Conservation (phyloP, 2,113 vertebrate genomes). For the Hippopotamus amphibius region DNA sequence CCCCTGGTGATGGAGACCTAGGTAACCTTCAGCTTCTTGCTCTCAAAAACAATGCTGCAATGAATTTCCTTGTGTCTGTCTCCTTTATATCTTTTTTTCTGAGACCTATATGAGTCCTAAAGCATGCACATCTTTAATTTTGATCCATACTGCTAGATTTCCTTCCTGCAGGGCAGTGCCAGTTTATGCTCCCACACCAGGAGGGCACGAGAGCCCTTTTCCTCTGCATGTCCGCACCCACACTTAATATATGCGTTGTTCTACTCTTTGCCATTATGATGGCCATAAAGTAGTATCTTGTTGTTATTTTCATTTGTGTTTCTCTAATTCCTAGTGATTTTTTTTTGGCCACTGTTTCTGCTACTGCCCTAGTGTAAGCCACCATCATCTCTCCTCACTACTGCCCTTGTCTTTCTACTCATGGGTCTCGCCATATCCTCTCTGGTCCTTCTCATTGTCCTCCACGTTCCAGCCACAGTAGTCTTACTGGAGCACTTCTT, state of each 20-base stretch:
- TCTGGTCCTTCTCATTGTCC: neutral
- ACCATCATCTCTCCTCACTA: too few relatives aligned
- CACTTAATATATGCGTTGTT: neutral
- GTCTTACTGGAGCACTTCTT: neutral
- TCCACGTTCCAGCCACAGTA: neutral
- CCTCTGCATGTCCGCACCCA: neutral
- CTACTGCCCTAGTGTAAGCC: neutral
- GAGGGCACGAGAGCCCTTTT: neutral
- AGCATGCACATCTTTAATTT: neutral
- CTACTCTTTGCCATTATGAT: neutral
- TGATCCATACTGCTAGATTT: neutral
- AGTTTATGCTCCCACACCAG: neutral
- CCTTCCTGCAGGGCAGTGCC: neutral
- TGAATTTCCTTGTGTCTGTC: neutral
- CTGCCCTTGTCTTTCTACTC: neutral
- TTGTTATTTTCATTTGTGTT: neutral
- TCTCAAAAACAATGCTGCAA: neutral
- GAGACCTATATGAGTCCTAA: neutral
- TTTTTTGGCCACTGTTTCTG: neutral
- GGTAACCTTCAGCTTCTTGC: neutral
- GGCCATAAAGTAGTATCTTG: neutral
- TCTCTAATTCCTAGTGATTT: neutral
- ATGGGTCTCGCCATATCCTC: neutral
- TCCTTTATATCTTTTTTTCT: slow-evolving; percentile 1
- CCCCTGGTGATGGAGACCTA: neutral